Conservation (phyloP, 2,113 vertebrate species). For the Phodopus roborovskii region DNA sequence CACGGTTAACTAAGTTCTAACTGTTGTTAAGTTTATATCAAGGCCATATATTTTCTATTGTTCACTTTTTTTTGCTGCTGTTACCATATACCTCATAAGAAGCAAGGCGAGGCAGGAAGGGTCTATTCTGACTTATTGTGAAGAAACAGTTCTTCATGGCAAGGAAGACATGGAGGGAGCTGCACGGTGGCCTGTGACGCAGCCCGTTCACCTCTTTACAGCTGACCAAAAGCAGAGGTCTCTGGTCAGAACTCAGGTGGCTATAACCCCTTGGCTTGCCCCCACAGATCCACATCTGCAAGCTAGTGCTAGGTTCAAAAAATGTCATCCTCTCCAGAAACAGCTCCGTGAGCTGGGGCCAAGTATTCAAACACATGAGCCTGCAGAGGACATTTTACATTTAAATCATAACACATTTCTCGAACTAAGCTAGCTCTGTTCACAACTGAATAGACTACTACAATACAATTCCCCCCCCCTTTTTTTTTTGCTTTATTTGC, state of each 20-base stretch:
- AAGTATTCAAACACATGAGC: neutral
- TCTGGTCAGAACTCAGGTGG: neutral
- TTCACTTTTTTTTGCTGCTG: neutral
- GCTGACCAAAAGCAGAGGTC: neutral
- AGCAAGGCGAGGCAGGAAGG: neutral
- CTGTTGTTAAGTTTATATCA: neutral
- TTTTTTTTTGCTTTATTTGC: slow-evolving; percentile 18
- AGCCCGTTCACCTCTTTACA: neutral
- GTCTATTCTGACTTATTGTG: neutral
- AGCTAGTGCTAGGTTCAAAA: neutral
- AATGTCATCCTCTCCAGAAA: neutral
- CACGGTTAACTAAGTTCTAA: neutral
- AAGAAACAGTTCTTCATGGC: neutral
- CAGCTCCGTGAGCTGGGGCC: neutral
- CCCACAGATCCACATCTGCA: neutral
- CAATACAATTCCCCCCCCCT: neutral
- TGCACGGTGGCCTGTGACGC: neutral
- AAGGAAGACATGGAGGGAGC: neutral
- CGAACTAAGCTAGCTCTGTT: neutral
- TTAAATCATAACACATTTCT: neutral
- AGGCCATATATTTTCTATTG: neutral
- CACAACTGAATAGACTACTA: neutral
- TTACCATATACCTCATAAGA: no score
- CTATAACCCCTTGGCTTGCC: no score
- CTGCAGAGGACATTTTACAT: neutral